Evolutionary conservation across 1,140 invertebrate species (phyloP).

Genomic region (Lepeophtheirus salmonis): DNA sequence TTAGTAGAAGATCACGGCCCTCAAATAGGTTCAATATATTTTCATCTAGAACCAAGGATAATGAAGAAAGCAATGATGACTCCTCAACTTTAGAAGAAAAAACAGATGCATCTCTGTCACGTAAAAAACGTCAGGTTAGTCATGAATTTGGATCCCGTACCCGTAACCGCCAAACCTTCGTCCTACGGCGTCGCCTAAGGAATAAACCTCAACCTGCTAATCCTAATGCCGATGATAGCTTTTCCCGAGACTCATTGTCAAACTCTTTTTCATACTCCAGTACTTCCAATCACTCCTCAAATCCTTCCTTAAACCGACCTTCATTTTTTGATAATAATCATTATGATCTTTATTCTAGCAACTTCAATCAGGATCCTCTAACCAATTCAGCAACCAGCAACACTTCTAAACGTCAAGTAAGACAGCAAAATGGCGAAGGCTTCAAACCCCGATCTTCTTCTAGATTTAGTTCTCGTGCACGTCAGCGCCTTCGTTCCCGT

Average conservation of each 20-base stretch:
- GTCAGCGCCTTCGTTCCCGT: neutral
- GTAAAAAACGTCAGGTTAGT: conserved; percentile 16
- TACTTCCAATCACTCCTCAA: neutral
- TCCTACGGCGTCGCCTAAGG: neutral
- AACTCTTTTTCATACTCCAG: neutral
- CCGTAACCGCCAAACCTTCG: conserved; percentile 11
- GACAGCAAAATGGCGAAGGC: neutral
- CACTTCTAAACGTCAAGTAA: conserved; percentile 10
- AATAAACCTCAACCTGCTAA: conserved; percentile 2
- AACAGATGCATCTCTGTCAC: neutral
- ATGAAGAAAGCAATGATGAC: neutral
- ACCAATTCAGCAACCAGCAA: neutral
- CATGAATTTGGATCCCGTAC: conserved; percentile 16
- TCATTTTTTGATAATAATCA: conserved; percentile 8
- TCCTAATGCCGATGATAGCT: neutral
- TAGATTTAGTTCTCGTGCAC: conserved; percentile 8
- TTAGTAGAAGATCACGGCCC: neutral
- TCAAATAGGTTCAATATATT: neutral
- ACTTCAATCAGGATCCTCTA: neutral
- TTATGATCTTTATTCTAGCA: conserved; percentile 17
- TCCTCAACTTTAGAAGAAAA: neutral
- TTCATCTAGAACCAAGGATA: neutral
- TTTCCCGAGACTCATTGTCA: neutral
- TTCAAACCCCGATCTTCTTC: conserved; percentile 6
- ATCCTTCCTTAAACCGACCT: neutral